These are phyloP conservation scores for Meandrusa payeni DNA, from an alignment of 2,888 invertebrate species.

Conservation along the genomic window DNA sequence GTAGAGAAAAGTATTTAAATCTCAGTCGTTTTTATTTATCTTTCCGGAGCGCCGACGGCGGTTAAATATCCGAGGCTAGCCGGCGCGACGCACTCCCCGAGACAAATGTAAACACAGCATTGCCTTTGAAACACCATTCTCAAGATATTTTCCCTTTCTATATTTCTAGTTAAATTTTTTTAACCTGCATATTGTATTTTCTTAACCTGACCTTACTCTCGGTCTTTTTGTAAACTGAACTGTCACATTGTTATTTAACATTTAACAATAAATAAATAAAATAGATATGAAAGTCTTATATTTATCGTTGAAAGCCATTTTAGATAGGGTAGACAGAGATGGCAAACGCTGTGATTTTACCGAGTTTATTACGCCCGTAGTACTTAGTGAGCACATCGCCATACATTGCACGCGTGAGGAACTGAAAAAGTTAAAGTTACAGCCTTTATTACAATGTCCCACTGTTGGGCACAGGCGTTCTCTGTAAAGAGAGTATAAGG, in stretches of 20 bases:
- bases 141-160: conserved; percentile 46
- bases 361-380: too few species aligned
- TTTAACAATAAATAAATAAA: too few species aligned
- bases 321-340: too few species aligned
- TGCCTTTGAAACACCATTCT: conserved; percentile 64
- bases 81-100: conserved; percentile 47
- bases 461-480: too few species aligned
- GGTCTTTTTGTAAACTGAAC: conserved; percentile 27
- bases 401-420: too few species aligned
- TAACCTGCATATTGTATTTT: conserved; percentile 22
- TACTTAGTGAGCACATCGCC: too few species aligned
- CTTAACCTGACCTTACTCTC: neutral
- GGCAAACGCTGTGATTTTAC: too few species aligned
- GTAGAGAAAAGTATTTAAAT: conserved; percentile 70
- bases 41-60: conserved; percentile 61
- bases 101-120: conserved; percentile 67
- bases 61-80: conserved; percentile 67
- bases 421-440: too few species aligned
- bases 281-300: too few species aligned
- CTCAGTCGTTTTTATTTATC: conserved; percentile 67
- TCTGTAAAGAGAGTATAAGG: too few species aligned
- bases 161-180: conserved; percentile 39
- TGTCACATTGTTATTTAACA: neutral
- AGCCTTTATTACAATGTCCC: too few species aligned
- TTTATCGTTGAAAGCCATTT: too few species aligned